Evolutionary conservation across 1,140 invertebrate genomes (phyloP), one percentile per base, ranked within the genome.

Genomic region (Epicauta chinensis): DNA sequence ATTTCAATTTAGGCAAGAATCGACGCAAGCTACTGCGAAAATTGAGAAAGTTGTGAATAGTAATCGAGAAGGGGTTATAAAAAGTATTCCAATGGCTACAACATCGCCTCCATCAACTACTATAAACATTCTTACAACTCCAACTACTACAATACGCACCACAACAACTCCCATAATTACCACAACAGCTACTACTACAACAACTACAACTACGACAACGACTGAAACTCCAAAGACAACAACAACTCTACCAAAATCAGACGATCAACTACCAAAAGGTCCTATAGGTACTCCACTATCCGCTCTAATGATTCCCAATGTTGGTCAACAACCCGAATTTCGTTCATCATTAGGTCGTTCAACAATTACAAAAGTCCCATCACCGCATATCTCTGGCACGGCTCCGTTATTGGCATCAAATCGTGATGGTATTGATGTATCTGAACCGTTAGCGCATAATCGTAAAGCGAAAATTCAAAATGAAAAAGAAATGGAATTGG

Each of bases 361-460:
- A 5, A 83, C 73, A 2, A 84, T 83, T 37, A 81, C 79, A 0
- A 83, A 84, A 68, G 75, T 83, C n/a, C 62, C 71, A n/a, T 76
- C 77, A 2, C 75, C 77, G 3, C 70, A 68, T 52, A 16, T 49
- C 16, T 30, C 42, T 7, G 36, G 51, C 15, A 44, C 31, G 11
- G 41, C 41, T 38, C 23, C 39, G 15, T 15, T 54, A 13, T 13
- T 51, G 12, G n/a, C n/a, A n/a, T 35, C 51, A 29, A 39, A 59
- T 35, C 32, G 40, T 14, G 48, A 57, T 14, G 42, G 34, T 16
- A 13, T 23, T 1, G 13, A 47, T 13, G 40, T 14, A n/a, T 16
- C 35, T 11, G 16, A 58, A 43, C 35, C 46, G 34, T 47, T 35
- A 12, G 29, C 23, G 2, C 16, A 16, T 32, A 51, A 16, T 2